Evolutionary conservation across 2,888 invertebrate genomes (phyloP).

Genomic region (Ichneumoninae sp.): DNA sequence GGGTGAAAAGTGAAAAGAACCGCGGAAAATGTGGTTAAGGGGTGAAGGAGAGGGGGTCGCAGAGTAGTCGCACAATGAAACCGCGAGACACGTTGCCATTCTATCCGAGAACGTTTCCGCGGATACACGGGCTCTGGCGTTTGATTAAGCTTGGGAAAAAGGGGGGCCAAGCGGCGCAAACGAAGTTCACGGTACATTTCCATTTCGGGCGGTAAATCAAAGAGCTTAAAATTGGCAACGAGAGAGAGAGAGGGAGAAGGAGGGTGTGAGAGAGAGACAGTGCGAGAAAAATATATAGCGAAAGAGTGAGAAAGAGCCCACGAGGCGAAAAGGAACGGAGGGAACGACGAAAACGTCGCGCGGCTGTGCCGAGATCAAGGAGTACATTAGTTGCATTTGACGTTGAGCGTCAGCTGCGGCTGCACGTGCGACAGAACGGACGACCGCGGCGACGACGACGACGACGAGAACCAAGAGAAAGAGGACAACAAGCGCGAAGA

Average conservation of each 20-base stretch:
- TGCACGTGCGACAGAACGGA: constrained; percentile 72
- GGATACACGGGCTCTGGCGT: constrained; percentile 65
- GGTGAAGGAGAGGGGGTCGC: not conserved
- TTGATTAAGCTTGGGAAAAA: constrained; percentile 70
- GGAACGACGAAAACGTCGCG: constrained; percentile 61
- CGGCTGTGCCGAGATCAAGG: constrained; percentile 75
- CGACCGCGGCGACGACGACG: constrained; percentile 43
- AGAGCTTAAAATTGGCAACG: constrained; percentile 79
- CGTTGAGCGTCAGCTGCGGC: constrained; percentile 81
- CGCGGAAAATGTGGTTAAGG: constrained; percentile 41
- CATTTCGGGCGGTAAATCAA: constrained; percentile 81
- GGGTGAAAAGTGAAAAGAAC: constrained; percentile 38
- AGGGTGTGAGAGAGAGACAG: not conserved
- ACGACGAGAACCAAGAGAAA: constrained; percentile 46
- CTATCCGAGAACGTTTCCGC: constrained; percentile 50
- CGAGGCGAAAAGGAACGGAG: constrained; percentile 19
- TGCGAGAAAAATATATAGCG: not conserved
- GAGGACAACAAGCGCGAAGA: constrained; percentile 57
- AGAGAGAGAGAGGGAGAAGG: constrained; percentile 27
- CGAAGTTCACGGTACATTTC: constrained; percentile 79
- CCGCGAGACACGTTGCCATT: constrained; percentile 48
- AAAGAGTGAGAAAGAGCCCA: constrained; percentile 16
- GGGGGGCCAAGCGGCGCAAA: constrained; percentile 69
- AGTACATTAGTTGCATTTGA: constrained; percentile 82
- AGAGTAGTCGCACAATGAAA: constrained; percentile 59